Percentiles rank a stretch among this genome's conserved stretches.
phyloP scores from a whole-genome alignment of 64 coral and sea anemone species.

The Trachythela sp. region DNA sequence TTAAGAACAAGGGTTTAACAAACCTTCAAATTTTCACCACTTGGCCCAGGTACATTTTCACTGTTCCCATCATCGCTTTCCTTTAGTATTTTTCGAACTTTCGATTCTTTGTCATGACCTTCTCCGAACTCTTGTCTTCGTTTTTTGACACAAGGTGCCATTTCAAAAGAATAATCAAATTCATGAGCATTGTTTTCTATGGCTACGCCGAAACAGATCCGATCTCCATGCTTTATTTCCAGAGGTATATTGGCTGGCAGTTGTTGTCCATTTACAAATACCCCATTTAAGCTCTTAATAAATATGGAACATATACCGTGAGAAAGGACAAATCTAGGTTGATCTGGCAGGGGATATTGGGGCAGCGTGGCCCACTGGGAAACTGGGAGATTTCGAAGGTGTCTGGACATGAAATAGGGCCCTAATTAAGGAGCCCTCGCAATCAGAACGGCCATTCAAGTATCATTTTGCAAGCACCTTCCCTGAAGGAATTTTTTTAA shows the following conservation, averaged over 20 bases:
- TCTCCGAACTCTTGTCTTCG: slow-evolving; percentile 39
- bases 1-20: background rate
- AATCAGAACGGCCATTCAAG: too few species aligned
- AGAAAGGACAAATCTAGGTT: background rate
- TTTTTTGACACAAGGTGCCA: slow-evolving; percentile 58
- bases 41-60: background rate
- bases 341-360: too few species aligned
- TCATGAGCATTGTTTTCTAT: slow-evolving; percentile 75
- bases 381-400: too few species aligned
- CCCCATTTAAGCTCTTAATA: slow-evolving; percentile 93
- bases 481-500: too few species aligned
- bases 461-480: too few species aligned
- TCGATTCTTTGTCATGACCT: slow-evolving; percentile 10
- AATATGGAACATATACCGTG: background rate
- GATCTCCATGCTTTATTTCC: slow-evolving; percentile 64
- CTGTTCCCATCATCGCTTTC: background rate
- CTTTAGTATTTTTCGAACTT: background rate
- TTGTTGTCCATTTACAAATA: slow-evolving; percentile 76
- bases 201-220: slow-evolving; percentile 78
- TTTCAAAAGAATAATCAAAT: slow-evolving; percentile 93
- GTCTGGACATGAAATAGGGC: too few species aligned
- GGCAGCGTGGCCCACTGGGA: too few species aligned
- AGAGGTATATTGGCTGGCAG: slow-evolving; percentile 50
- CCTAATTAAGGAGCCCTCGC: too few species aligned
- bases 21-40: background rate